Base-by-base conservation (phyloP, 2,113 vertebrate genomes). In the Podarcis raffonei region DNA sequence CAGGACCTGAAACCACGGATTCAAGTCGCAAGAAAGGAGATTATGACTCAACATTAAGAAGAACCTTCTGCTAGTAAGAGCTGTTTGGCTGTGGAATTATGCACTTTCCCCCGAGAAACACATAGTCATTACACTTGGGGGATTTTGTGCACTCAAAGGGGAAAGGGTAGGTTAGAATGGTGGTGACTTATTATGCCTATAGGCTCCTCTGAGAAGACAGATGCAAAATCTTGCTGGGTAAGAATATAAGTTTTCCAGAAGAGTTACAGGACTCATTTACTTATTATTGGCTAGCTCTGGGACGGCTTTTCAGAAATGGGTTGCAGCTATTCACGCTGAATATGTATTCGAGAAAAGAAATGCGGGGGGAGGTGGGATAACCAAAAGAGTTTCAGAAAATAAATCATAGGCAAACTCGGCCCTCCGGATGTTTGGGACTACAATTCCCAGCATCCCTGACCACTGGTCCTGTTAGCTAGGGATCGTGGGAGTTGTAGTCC, bases 31-130 rank as follows among this genome's bases (percentile, higher is more conserved):
- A 11, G 48, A 48, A 48, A 2, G 48, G 48, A 48, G 48, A 48
- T 48, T 48, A 2, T 42, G 48, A 48, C 48, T 48, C 48, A 48
- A 48, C 48, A 11, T 48, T 48, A 48, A 48, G 9, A 48, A 48
- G 48, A 48, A 48, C 48, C 48, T 48, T 11, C 9, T 48, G 48
- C 48, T 0, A 48, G 8, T 48, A 48, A 48, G 48, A 48, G 48
- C 48, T 48, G 48, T 48, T 48, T 48, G 48, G 48, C 48, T 48
- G 48, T 48, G 48, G 48, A 48, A 78, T 76, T 89, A 68, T 42
- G 37, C 4, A 86, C 79, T 18, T 68, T 87, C 89, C 92, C 48
- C 76, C 81, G 53, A 83, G 87, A 78, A 91, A 84, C 39, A 86
- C 57, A 53, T 0, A 88, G 84, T 91, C 22, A 85, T 90, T 68